Base-by-base conservation (phyloP, 2,113 vertebrate species). In the Carassius carassius region DNA sequence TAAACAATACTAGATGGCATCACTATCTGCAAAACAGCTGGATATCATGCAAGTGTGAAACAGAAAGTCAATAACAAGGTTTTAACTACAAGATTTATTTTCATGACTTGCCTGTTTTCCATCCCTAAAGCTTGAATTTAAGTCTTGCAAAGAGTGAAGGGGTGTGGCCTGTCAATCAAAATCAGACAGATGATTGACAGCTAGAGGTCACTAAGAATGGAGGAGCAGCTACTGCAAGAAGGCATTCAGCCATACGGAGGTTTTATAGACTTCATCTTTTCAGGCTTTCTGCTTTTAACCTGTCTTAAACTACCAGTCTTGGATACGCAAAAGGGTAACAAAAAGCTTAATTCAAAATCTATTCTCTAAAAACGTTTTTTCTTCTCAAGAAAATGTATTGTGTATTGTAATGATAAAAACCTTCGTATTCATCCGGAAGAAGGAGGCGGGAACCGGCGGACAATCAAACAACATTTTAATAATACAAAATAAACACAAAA, bases 161-260 rank as follows among this genome's bases (percentile, higher is more conserved):
- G 41, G 72, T 12, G 72, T 74, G 72, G n/a, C n/a, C 37, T 25
- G 44, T 74, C 41, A 74, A 74, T 74, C 72, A 74, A n/a, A 23
- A 49, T 16, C n/a, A 44, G 72, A 74, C 72, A 74, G 72, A 14
- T 25, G 72, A 74, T 74, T 47, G 72, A 49, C 72, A 49, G 72
- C 37, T 74, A 67, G 63, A 67, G 63, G 35, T 35, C 5, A 8
- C 21, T 23, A 7, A 49, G 72, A 74, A n/a, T n/a, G 19, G 37
- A 49, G 21, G n/a, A 49, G 44, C 19, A 74, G 44, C 5, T 7
- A 14, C 21, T 49, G 41, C 72, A 25, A 9, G 72, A 74, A 49
- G 21, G 56, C 21, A 60, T 60, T 60, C 56, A 60, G 56, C 19
- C 37, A n/a, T n/a, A 74, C 2, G 23, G 21, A n/a, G 19, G 19